Base-by-base conservation (phyloP, 2,888 invertebrate species). In the Notodonta ziczac region DNA sequence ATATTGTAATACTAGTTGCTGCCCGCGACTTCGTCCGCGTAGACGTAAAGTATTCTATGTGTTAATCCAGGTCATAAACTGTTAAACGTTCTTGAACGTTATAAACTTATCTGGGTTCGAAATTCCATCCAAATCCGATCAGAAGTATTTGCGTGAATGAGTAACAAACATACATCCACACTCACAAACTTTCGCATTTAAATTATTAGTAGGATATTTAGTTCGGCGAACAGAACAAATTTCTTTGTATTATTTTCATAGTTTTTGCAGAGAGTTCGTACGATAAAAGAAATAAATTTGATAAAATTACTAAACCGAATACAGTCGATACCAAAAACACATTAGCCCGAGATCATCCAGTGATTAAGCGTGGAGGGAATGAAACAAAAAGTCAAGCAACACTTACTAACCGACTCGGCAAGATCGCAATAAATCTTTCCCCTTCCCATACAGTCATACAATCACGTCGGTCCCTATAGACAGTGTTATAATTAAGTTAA, bases 401-500 rank as follows among this genome's bases (percentile, higher is more conserved):
- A 84, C 86, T 89, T 85, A 89, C 89, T 86, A 86, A 89, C 86
- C 85, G 86, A 88, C 82, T 83, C 86, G 84, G 87, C 82, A 86
- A 88, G 87, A 86, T 88, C 81, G 88, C 87, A 84, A 92, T 92
- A 93, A 92, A 93, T 93, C 92, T 91, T 84, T 52, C 78, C 78
- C 81, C 77, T 77, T 78, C 80, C 77, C 76, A 78, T 83, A 80
- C 84, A 87, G 77, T 85, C 86, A 83, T 86, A 90, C 89, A 87
- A 87, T 87, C 85, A 79, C 82, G 82, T 76, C 80, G 78, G 77
- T 84, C 79, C 74, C 83, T 88, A 88, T 86, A 89, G 86, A 86
- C 89, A 88, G 88, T 88, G 89, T 90, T 92, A 91, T 91, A 91
- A 93, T 93, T 92, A 91, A 91, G 89, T 88, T 87, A 80, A 86